Evolutionary conservation across 2,797 vertebrate genomes (phyloP).

Genomic region (Parauchenoglanis punctatus): DNA sequence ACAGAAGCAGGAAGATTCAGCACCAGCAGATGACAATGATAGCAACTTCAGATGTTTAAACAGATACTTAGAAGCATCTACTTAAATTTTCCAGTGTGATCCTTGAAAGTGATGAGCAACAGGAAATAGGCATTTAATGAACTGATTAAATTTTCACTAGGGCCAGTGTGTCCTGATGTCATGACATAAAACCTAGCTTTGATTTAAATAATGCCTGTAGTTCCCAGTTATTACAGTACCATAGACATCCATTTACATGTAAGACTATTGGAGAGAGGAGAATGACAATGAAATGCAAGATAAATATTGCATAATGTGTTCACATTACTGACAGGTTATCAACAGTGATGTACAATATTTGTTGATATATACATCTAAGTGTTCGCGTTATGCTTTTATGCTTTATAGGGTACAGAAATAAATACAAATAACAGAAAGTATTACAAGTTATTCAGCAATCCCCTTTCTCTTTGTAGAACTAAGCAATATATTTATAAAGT

Average conservation of each 20-base stretch:
- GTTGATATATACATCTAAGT: background rate
- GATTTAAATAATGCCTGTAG: background rate
- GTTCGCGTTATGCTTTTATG: background rate
- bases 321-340: background rate
- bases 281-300: background rate
- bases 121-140: slow-evolving; percentile 21
- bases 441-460: background rate
- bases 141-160: slow-evolving; percentile 19
- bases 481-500: background rate
- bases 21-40: background rate
- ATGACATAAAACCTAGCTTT: background rate
- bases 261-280: background rate
- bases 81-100: background rate
- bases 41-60: background rate
- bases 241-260: background rate
- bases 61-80: background rate
- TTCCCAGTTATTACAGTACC: background rate
- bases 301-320: background rate
- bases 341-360: background rate
- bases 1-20: background rate
- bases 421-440: background rate
- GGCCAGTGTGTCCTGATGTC: background rate
- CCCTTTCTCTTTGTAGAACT: background rate
- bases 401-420: background rate
- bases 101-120: slow-evolving; percentile 1